Evolutionary conservation across 2,113 vertebrate species (phyloP), one percentile per base, ranked within the genome.

Genomic region (Aramus guarauna): DNA sequence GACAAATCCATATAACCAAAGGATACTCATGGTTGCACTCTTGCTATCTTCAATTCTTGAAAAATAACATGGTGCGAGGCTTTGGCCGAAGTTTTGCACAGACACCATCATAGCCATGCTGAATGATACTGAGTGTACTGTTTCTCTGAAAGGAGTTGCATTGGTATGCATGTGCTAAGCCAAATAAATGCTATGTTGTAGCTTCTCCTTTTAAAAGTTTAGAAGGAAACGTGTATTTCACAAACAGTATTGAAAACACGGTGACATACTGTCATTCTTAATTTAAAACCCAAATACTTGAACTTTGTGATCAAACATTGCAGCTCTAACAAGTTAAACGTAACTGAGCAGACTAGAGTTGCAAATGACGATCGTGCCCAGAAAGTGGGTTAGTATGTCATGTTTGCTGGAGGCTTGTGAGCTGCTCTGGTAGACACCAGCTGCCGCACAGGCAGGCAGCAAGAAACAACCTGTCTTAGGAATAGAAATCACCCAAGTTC

Each of bases 321-420:
- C 39, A 63, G 34, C 60, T 85, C 50, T 29, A 62, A 21, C 17
- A 7, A 8, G 66, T 91, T 69, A 47, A 81, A 37, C 11, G 5
- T 34, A 22, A 26, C 30, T 23, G 36, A 59, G 63, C 63, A 77
- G 75, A 41, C 43, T 21, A 19, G 41, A 72, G 36, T 14, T 84
- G 79, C 39, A 71, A 71, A 41, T 43, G 50, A 50, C 4, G 2
- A 14, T 37, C 16, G 0, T 63, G 23, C 32, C 34, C 68, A n/a
- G 56, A 71, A 97, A 94, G 73, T 95, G 68, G 95, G 92, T 94
- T 78, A 94, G 92, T 93, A 1, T 96, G 91, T 92, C 55, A 27
- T 37, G 60, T 63, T 77, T 80, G 72, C 75, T 86, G 85, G 50
- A 92, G 79, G 45, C 90, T 92, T 18, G 2, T 8, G 82, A 73